Evolutionary conservation across 2,888 invertebrate genomes (phyloP).

Genomic region (Liopterus haemorrhoidalis): DNA sequence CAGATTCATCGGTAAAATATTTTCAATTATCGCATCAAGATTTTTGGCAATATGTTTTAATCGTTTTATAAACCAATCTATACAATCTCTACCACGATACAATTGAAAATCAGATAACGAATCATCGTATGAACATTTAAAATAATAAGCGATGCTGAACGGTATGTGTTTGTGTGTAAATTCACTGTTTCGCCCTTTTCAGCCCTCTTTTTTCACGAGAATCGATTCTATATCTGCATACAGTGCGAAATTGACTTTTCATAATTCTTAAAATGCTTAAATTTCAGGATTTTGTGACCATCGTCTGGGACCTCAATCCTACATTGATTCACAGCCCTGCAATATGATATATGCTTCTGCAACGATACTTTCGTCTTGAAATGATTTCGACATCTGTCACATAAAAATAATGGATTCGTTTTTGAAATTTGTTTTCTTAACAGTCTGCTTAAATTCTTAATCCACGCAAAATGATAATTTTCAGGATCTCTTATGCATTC

Average conservation of each 20-base stretch:
- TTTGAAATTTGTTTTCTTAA: background rate
- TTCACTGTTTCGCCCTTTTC: background rate
- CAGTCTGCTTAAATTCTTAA: background rate
- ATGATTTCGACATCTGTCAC: too few species aligned
- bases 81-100: slow-evolving; percentile 28
- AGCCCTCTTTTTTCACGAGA: slow-evolving; percentile 1
- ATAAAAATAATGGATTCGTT: background rate
- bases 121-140: slow-evolving; percentile 33
- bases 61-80: slow-evolving; percentile 26
- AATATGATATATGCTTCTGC: too few species aligned
- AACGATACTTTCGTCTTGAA: too few species aligned
- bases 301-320: background rate
- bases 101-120: slow-evolving; percentile 26
- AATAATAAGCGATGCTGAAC: slow-evolving; percentile 28
- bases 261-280: slow-evolving; percentile 7
- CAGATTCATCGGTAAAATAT: slow-evolving; percentile 8
- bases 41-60: slow-evolving; percentile 5
- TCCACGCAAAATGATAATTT: background rate
- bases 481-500: background rate
- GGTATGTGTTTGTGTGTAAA: slow-evolving; percentile 7
- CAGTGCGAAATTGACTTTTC: slow-evolving; percentile 7
- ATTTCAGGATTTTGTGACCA: slow-evolving; percentile 6
- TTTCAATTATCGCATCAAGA: slow-evolving; percentile 2
- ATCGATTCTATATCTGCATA: slow-evolving; percentile 12
- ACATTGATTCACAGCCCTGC: background rate